A percentile compares a stretch with the other conserved stretches of the same genome.
These are phyloP conservation scores for Syndactyla subalaris DNA, from an alignment of 2,797 vertebrate genomes.

Conservation along the genomic window DNA sequence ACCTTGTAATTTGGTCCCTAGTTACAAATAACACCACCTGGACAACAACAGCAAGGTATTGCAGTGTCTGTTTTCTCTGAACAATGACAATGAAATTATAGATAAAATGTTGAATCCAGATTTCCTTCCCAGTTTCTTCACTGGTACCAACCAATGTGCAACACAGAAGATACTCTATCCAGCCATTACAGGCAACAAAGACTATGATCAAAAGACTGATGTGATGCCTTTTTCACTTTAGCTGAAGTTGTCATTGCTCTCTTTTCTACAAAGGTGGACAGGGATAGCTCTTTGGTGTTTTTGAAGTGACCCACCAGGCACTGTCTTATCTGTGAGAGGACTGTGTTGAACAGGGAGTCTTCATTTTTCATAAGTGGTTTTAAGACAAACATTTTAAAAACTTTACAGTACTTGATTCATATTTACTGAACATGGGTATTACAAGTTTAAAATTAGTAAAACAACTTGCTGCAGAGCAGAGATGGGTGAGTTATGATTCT, in stretches of 20 bases:
- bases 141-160: background rate
- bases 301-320: background rate
- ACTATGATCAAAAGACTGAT: background rate
- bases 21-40: background rate
- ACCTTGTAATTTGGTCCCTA: background rate
- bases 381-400: slow-evolving; percentile 9
- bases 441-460: slow-evolving; percentile 42
- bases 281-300: background rate
- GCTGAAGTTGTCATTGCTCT: background rate
- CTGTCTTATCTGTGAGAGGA: background rate
- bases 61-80: background rate
- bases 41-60: background rate
- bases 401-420: background rate
- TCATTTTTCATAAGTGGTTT: slow-evolving; percentile 20
- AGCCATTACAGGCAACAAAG: background rate
- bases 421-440: slow-evolving; percentile 50
- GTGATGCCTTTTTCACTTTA: background rate
- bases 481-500: slow-evolving; percentile 49
- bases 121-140: background rate
- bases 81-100: background rate
- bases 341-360: background rate
- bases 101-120: background rate
- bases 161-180: background rate
- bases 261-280: background rate
- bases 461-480: slow-evolving; percentile 7